Evolutionary conservation across 2,888 invertebrate genomes (phyloP).

Genomic region (Linnaemya tessellans): DNA sequence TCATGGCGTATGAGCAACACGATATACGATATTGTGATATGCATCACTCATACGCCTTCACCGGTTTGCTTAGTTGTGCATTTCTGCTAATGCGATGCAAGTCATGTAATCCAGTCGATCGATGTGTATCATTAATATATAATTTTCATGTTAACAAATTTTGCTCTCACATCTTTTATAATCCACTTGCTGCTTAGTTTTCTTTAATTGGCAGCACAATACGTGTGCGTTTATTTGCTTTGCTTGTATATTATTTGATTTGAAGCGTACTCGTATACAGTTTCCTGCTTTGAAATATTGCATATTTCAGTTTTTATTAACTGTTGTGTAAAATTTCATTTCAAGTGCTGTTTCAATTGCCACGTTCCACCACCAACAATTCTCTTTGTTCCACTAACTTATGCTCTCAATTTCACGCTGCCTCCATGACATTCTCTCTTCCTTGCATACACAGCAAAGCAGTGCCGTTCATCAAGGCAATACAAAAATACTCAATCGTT

Average conservation of each 20-base stretch:
- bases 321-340: neutral
- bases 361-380: neutral
- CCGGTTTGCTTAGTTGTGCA: no score
- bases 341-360: constrained; percentile 31
- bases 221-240: neutral
- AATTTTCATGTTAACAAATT: neutral
- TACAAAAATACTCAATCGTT: constrained; percentile 55
- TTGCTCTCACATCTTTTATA: constrained; percentile 10
- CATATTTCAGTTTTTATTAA: neutral
- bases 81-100: neutral
- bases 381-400: constrained; percentile 1
- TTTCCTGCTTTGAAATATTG: neutral
- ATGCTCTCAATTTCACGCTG: neutral
- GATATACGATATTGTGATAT: neutral
- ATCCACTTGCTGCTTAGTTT: no score
- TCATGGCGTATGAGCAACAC: neutral
- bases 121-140: constrained; percentile 33
- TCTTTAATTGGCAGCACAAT: no score
- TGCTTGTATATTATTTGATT: neutral
- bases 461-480: constrained; percentile 45
- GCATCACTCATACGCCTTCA: neutral
- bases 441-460: neutral
- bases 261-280: neutral
- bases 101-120: neutral
- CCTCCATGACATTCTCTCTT: neutral